Evolutionary conservation across 2,113 vertebrate genomes (phyloP).

Genomic region (Thalassoma bifasciatum): DNA sequence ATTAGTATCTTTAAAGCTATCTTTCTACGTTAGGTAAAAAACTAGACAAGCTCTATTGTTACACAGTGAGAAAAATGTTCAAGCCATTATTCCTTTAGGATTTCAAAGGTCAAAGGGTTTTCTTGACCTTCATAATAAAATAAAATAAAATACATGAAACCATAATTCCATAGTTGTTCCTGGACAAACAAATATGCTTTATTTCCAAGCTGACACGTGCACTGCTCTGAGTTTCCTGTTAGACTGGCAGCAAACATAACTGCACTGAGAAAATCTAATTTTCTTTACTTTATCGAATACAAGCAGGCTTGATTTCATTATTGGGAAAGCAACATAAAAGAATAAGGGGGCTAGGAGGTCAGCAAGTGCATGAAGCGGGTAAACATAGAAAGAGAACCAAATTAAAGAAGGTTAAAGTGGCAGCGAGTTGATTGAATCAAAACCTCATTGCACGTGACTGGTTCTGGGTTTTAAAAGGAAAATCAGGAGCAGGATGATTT

Average conservation of each 20-base stretch:
- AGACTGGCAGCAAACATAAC: slow-evolving; percentile 18
- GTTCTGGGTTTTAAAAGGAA: not conserved
- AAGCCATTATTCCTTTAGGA: too few species aligned
- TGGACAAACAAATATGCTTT: too few species aligned
- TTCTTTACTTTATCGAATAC: slow-evolving; percentile 62
- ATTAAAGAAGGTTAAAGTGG: not conserved
- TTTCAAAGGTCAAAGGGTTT: too few species aligned
- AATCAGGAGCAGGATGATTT: not conserved
- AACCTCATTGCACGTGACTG: not conserved
- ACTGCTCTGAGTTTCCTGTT: not conserved
- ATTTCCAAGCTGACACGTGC: not conserved
- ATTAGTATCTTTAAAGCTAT: too few species aligned
- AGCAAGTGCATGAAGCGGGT: slow-evolving; percentile 14
- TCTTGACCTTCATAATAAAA: too few species aligned
- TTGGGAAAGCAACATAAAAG: slow-evolving; percentile 10
- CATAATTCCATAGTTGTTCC: too few species aligned
- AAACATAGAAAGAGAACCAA: slow-evolving; percentile 39
- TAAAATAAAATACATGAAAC: too few species aligned
- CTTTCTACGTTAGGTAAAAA: too few species aligned
- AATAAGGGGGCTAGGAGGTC: slow-evolving; percentile 23
- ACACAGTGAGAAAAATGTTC: too few species aligned
- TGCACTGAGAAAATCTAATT: slow-evolving; percentile 36
- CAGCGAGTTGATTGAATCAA: not conserved
- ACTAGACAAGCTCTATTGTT: too few species aligned
- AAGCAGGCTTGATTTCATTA: slow-evolving; percentile 59